phyloP scores from a whole-genome alignment of 2,113 vertebrate genomes.

The Scatophagus argus region DNA sequence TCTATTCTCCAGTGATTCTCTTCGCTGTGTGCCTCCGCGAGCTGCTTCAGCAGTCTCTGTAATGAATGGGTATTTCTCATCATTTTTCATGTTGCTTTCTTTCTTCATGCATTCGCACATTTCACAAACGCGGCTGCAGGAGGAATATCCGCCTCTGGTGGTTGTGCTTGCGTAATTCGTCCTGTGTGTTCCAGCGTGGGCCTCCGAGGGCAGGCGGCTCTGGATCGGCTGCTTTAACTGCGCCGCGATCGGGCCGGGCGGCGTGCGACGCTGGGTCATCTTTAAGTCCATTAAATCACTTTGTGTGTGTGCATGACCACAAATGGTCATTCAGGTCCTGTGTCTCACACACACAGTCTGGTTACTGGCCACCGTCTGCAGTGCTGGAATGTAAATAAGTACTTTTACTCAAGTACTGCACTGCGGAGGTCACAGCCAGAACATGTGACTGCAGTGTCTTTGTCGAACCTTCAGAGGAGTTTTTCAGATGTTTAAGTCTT shows the following conservation, averaged over 20 bases:
- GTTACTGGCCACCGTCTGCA: too few species aligned
- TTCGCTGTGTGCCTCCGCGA: conserved; percentile 6
- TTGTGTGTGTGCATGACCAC: neutral
- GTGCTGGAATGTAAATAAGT: too few species aligned
- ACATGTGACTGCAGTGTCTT: too few species aligned
- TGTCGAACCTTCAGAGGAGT: too few species aligned
- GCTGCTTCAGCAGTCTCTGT: conserved; percentile 54
- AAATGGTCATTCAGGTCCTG: neutral
- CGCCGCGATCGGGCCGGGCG: neutral
- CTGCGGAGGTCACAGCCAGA: too few species aligned
- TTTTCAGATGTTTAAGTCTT: too few species aligned
- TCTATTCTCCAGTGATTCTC: conserved; percentile 47
- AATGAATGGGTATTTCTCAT: conserved; percentile 32
- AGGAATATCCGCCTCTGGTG: conserved; percentile 1
- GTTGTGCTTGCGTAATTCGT: neutral
- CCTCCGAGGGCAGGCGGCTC: neutral
- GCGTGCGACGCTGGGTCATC: neutral
- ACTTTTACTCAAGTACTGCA: too few species aligned
- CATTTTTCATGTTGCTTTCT: conserved; percentile 35
- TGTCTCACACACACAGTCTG: too few species aligned
- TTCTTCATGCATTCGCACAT: conserved; percentile 22
- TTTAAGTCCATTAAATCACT: neutral
- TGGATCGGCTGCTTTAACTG: neutral
- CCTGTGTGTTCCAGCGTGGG: neutral
- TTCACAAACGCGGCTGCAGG: conserved; percentile 5